Conservation (phyloP, 2,888 invertebrate species). For the Smittia sp. region DNA sequence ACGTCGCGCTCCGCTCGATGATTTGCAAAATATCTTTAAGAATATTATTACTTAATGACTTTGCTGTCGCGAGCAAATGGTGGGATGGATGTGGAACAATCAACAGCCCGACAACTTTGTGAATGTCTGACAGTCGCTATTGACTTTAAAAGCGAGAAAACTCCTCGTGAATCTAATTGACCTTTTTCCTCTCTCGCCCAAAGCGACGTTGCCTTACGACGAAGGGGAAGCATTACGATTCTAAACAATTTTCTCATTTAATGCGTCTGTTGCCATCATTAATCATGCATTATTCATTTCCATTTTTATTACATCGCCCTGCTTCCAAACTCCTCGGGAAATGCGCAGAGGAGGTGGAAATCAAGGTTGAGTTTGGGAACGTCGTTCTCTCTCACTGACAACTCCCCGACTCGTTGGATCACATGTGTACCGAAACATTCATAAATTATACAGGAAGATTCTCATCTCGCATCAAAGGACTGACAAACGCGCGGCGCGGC, state of each 20-base stretch:
- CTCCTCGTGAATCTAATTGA: slow-evolving; percentile 5
- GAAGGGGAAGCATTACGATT: background rate
- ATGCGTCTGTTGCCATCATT: slow-evolving; percentile 33
- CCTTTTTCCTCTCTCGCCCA: background rate
- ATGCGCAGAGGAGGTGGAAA: background rate
- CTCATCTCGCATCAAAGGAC: background rate
- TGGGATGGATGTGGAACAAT: background rate
- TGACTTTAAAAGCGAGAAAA: background rate
- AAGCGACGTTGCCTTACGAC: background rate
- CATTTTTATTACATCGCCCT: background rate
- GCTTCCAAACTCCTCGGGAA: background rate
- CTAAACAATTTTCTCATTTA: background rate
- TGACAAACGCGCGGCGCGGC: background rate
- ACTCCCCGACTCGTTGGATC: background rate
- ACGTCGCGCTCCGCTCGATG: slow-evolving; percentile 18
- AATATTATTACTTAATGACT: slow-evolving; percentile 1
- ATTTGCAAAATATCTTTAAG: slow-evolving; percentile 24
- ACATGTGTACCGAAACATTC: background rate
- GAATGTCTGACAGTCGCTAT: background rate
- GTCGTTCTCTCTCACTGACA: too few relatives aligned
- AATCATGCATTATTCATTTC: slow-evolving; percentile 32
- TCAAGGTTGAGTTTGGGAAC: slow-evolving; percentile 33
- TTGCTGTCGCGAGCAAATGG: background rate
- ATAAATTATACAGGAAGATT: background rate
- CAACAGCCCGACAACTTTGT: too few relatives aligned